Base-by-base conservation (phyloP, 2,113 vertebrate species). In the Lipophrys pholis region DNA sequence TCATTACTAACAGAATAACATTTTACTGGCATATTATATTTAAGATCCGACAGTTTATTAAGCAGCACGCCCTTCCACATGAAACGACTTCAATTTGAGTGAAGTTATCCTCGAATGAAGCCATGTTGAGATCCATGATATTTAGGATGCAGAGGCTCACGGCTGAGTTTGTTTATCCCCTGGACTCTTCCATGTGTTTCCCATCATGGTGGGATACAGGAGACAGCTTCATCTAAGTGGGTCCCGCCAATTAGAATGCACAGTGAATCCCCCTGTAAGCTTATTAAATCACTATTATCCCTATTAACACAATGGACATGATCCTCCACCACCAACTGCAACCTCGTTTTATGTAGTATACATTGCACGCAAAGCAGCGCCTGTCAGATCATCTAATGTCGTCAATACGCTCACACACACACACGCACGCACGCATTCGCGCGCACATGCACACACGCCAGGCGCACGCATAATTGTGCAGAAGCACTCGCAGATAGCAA, bases 201-300 rank as follows among this genome's bases (percentile, higher is more conserved):
- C 49, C 43, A 63, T 51, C 57, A 64, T 36, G 54, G 73, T 12
- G 56, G 36, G 16, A 52, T 69, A 48, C 11, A 64, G 52, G 43
- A 63, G 5, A 65, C 55, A 66, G 62, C 54, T 71, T 78, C 52
- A 57, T 82, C 15, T 5, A 56, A 61, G 76, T 30, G 41, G 43
- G 63, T 41, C 52, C 42, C 60, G 71, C 62, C 80, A 83, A 82
- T 90, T 81, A 87, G 81, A 82, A 85, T 81, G 72, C 74, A 55
- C 21, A 61, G 53, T 76, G 80, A 91, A 88, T 82, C 82, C 69
- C 46, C 61, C 65, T 59, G 64, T 89, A 85, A 86, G 79, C 83
- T 84, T 84, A 85, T 87, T 89, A 91, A 84, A 87, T 82, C 71
- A 64, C 82, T 62, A 77, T 89, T 83, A 88, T 90, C 84, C 85